Base-by-base conservation (phyloP, 2,888 invertebrate species). In the Hybos culiciformis region DNA sequence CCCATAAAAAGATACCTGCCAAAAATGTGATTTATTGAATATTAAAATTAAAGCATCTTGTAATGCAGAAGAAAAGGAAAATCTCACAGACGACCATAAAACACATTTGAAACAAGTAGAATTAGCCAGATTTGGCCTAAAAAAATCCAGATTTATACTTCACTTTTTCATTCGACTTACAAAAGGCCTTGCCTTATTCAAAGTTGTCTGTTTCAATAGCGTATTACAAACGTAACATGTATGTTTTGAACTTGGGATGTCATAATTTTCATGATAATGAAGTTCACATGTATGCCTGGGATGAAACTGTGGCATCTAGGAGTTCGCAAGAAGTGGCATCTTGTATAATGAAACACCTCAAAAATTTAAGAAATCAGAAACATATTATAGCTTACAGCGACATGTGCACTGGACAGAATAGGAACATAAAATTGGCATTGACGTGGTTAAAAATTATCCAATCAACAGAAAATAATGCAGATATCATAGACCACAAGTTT, bases 321-420 rank as follows among this genome's bases (percentile, higher is more conserved):
- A 44, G 42, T 24, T 39, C 45, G 19, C 47, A n/a, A n/a, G n/a
- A n/a, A n/a, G n/a, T n/a, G n/a, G n/a, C n/a, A 40, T 52, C 50
- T 47, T 53, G 47, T 42, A 50, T 44, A 41, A 46, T 51, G 45
- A 51, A 47, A 33, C 52, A 53, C 42, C 43, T 53, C 47, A 33
- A 48, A 46, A 47, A 49, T 46, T 41, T 51, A 41, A 51, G 49
- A 39, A 50, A 45, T 41, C 48, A 53, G 48, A 48, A 49, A n/a
- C 46, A 44, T 40, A 40, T 42, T 17, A 37, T 44, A 18, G 41
- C 42, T 34, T 47, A 47, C 37, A 38, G 42, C 42, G 44, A 42
- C 23, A 41, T 44, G 14, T 48, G 48, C 33, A 43, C 45, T 31
- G 44, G 48, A 15, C 44, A 45, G 41, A 47, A 48, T 42, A 41